These are phyloP conservation scores for Gasterosteus nipponicus DNA, from an alignment of 2,113 vertebrate genomes.

Conservation along the genomic window DNA sequence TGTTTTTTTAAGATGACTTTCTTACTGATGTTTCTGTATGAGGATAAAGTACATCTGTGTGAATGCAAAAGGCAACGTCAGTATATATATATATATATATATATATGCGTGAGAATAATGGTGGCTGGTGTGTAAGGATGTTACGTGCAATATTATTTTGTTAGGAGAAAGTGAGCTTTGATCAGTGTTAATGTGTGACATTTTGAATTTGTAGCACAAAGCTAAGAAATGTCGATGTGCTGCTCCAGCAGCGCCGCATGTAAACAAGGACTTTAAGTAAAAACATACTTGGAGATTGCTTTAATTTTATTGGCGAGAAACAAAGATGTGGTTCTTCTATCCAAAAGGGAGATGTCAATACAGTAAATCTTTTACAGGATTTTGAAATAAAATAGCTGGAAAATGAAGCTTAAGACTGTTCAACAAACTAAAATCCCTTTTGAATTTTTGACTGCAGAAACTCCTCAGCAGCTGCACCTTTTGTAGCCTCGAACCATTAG, in stretches of 20 bases:
- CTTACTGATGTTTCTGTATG: conserved; percentile 87
- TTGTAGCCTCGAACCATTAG: background rate
- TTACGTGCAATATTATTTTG: conserved; percentile 94
- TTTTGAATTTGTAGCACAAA: conserved; percentile 88
- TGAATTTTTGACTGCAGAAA: background rate
- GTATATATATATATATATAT: conserved; percentile 36
- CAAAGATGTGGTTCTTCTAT: conserved; percentile 38
- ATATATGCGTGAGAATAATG: conserved; percentile 70
- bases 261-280: conserved; percentile 85
- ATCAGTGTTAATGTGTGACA: conserved; percentile 88
- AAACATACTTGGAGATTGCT: conserved; percentile 68
- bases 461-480: background rate
- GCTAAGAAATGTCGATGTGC: conserved; percentile 88
- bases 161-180: conserved; percentile 84
- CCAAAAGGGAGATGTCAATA: conserved; percentile 37
- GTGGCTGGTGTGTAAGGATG: conserved; percentile 80
- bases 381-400: conserved; percentile 47
- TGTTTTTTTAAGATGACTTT: conserved; percentile 86
- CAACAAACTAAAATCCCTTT: background rate
- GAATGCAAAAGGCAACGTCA: conserved; percentile 72
- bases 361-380: conserved; percentile 59
- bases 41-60: conserved; percentile 76
- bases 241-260: conserved; percentile 91
- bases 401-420: background rate
- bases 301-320: conserved; percentile 72